Base-by-base conservation (phyloP, 2,888 invertebrate species). In the Phania funesta region DNA sequence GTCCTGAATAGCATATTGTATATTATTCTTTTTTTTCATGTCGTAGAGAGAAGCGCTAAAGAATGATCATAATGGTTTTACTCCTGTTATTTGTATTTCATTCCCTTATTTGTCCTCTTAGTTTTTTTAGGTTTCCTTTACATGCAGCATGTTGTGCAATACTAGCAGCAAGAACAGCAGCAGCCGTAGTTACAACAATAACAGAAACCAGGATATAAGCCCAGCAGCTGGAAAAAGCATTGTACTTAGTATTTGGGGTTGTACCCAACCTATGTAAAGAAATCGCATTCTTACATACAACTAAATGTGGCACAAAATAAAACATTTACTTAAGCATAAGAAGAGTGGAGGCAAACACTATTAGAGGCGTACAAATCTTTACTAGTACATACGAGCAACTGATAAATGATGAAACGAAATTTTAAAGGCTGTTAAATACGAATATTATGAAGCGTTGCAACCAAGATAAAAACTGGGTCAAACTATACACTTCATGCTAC, bases 381-480 rank as follows among this genome's bases (percentile, higher is more conserved):
- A 50, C 29, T 50, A 41, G 48, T 9, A n/a, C n/a, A n/a, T n/a
- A 26, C n/a, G 56, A 65, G 26, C 29, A 68, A 60, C 41, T 54
- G 62, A 44, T 11, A 16, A 62, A 75, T 29, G 44, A 26, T 50
- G 29, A 60, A 73, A 62, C 13, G 54, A 62, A 64, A 65, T 71
- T 58, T 71, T 65, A 56, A 71, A 70, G 77, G 38, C 70, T 64
- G 62, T 38, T 29, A 41, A 77, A 77, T 64, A 22, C 20, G 32
- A 29, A 54, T 35, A 58, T 67, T 67, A 38, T 29, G 4, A 62
- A 62, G 26, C 52, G 54, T 56, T 54, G 62, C 46, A 54, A 54
- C 24, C 29, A 24, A 68, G 65, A 35, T 22, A 20, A 29, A 78
- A 82, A 82, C 77, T 82, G 18, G 82, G 82, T 82, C 82, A 82